Conservation (phyloP, 2,888 invertebrate genomes). For the Arctia plantaginis region DNA sequence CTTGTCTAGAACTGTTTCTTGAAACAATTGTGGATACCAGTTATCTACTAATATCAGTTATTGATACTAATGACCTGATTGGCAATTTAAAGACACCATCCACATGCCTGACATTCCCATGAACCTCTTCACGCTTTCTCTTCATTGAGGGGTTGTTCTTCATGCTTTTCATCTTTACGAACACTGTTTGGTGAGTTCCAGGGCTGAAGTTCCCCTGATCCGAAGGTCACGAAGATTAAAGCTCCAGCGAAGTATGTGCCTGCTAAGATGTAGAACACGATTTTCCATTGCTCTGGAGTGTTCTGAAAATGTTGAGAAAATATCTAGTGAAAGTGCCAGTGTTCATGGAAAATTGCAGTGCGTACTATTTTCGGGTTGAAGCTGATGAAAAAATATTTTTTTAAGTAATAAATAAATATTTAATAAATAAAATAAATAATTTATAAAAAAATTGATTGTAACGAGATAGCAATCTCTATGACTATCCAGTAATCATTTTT, state of each 20-base stretch:
- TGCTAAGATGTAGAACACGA: constrained; percentile 93
- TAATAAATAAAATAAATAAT: too few species aligned
- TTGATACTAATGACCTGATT: not conserved
- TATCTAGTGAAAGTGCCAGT: not conserved
- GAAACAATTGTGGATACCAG: not conserved
- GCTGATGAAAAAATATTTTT: too few species aligned
- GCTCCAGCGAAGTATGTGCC: constrained; percentile 90
- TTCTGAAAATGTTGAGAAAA: constrained; percentile 77
- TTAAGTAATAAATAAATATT: too few species aligned
- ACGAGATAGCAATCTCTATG: too few species aligned
- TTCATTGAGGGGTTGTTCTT: constrained; percentile 77
- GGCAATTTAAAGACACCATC: constrained; percentile 6
- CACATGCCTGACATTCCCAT: constrained; percentile 32
- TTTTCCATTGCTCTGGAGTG: constrained; percentile 92
- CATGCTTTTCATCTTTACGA: constrained; percentile 54
- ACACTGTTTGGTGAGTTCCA: constrained; percentile 68
- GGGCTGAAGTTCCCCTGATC: constrained; percentile 88
- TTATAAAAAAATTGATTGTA: too few species aligned
- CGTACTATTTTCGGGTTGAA: not conserved
- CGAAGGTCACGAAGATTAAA: constrained; percentile 87
- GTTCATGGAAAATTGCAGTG: not conserved
- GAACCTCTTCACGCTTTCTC: constrained; percentile 63
- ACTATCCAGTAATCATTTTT: too few species aligned
- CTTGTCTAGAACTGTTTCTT: not conserved
- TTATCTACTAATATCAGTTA: constrained; percentile 1